Evolutionary conservation across 2,888 invertebrate genomes (phyloP), one percentile per base, ranked within the genome.

Genomic region (Sabatieria punctata): DNA sequence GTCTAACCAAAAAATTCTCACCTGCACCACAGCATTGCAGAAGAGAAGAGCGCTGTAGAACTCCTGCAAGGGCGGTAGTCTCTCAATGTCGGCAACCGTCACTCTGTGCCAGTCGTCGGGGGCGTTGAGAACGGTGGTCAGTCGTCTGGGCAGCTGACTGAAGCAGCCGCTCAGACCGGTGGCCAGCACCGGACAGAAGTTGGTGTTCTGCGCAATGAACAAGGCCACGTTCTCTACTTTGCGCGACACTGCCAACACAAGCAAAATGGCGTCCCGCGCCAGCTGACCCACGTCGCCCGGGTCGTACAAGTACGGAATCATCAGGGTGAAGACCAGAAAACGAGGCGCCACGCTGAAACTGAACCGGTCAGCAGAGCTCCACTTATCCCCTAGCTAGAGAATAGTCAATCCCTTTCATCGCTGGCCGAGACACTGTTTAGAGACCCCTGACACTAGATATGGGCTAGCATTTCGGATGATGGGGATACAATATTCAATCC

Each of bases 11-110:
- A n/a, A n/a, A n/a, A n/a, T 15, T 30, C 45, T 15, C 50, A 71
- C 70, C 64, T 91, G 86, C 13, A 86, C 84, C 1, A 93, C 86
- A 19, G 89, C 89, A 70, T 95, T 93, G 66, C 91, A 91, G 70
- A 95, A 93, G 68, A 93, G 89, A 43, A 95, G 70, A 0, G 86
- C 86, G 63, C 86, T 86, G 63, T 93, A 80, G 64, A 93, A 86
- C 51, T 84, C 75, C 22, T 81, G 79, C 30, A 95, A 73, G 56
- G 85, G 84, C 54, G 84, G 79, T 41, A 85, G 80, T 62, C 80
- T 79, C 47, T 80, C 79, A 25, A 89, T 80, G 69, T 91, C 88
- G 55, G 86, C 85, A 0, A 82, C 78, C 1, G 84, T 82, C 47
- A 93, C 76, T n/a, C 83, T 73, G 70, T 80, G 78, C 82, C 84